Evolutionary conservation across 2,888 invertebrate genomes (phyloP), one percentile per base, ranked within the genome.

Genomic region (Lamellibrachia columna): DNA sequence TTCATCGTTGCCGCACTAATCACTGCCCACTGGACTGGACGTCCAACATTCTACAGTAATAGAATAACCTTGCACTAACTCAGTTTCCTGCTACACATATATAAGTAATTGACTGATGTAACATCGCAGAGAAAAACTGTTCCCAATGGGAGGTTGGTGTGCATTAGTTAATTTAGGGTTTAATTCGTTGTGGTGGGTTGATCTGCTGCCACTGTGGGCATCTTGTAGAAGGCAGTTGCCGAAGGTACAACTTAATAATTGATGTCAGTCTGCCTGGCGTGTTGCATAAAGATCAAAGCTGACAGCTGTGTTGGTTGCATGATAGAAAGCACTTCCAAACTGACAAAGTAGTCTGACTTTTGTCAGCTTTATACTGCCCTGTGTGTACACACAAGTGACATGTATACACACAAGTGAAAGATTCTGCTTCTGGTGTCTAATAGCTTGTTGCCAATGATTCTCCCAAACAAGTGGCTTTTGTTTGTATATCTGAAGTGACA

Each of bases 101-200:
- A 75, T 75, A 75, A 75, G 75, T 75, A 75, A 15, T 75, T 75
- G 75, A 75, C 75, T 75, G 75, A 75, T 75, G 22, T n/a, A 75
- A 75, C 22, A n/a, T 75, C 22, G 75, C 75, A 75, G 75, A 22
- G 22, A 75, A 75, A 75, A 75, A 11, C 75, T 22, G n/a, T 22
- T 75, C n/a, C 75, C 22, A 15, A 22, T 2, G 75, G 75, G 22
- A 22, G 75, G 75, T 75, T 75, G 15, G 75, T 75, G 75, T 11
- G 75, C 75, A 75, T 75, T 75, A 75, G 75, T 75, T 75, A n/a
- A 75, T 75, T 75, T 75, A 75, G 75, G 75, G 75, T 75, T 75
- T 75, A 75, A 75, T 75, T 75, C 75, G 75, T 4, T 75, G 75
- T 75, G 15, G 75, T 22, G 75, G 75, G 75, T 22, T 75, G 75